phyloP scores from a whole-genome alignment of 2,797 vertebrate species.

The Prunella strophiata region DNA sequence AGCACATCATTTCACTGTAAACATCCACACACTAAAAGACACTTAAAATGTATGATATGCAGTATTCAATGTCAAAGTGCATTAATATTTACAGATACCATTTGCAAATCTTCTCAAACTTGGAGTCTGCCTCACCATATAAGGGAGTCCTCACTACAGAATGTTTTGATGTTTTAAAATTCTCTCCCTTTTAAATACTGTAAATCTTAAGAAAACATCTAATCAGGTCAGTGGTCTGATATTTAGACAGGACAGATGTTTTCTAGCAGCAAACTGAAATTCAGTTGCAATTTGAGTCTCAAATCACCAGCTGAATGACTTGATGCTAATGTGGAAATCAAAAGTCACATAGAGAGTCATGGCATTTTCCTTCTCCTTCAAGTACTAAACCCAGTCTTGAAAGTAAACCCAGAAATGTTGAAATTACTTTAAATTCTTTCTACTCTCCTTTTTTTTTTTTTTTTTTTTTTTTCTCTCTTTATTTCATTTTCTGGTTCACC shows the following conservation, averaged over 20 bases:
- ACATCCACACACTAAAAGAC: neutral
- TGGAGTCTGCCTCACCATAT: neutral
- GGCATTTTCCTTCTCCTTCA: neutral
- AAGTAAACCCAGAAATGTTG: neutral
- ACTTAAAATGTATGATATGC: constrained; percentile 41
- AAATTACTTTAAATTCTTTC: neutral
- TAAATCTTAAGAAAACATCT: neutral
- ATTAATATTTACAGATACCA: constrained; percentile 54
- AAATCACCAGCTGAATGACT: neutral
- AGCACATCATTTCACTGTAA: neutral
- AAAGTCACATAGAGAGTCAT: neutral
- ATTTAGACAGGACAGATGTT: neutral
- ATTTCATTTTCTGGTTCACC: neutral
- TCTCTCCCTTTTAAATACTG: neutral
- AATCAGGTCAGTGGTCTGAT: neutral
- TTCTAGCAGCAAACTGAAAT: neutral
- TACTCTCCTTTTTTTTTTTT: neutral
- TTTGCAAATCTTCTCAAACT: constrained; percentile 26
- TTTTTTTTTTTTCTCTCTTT: neutral
- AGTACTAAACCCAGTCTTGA: neutral
- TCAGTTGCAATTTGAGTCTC: neutral
- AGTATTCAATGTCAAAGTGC: constrained; percentile 16
- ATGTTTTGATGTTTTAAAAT: neutral
- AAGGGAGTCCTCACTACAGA: neutral
- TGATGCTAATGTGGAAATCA: neutral